phyloP scores from a whole-genome alignment of 2,888 invertebrate species.

The Hydropsyche betteni region DNA sequence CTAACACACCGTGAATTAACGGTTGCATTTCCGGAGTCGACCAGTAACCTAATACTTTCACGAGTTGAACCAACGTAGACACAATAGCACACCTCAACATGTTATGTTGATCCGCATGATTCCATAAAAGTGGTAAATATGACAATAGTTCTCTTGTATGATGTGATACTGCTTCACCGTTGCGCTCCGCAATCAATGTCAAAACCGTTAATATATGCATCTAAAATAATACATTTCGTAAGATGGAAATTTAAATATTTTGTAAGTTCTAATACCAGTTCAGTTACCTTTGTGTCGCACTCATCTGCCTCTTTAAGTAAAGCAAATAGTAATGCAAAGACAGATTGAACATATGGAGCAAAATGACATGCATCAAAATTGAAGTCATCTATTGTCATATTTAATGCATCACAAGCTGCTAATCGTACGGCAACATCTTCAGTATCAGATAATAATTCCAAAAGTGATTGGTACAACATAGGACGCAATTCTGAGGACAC shows the following conservation, averaged over 20 bases:
- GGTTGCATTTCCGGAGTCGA: constrained; percentile 66
- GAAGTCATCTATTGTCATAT: constrained; percentile 89
- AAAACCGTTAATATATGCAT: constrained; percentile 92
- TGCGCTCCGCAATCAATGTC: constrained; percentile 88
- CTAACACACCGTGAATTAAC: constrained; percentile 68
- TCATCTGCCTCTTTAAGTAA: constrained; percentile 88
- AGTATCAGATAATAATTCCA: constrained; percentile 75
- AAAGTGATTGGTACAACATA: constrained; percentile 79
- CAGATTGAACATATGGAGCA: constrained; percentile 80
- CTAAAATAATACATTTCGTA: constrained; percentile 58
- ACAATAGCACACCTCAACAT: constrained; percentile 93
- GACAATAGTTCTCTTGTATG: constrained; percentile 76
- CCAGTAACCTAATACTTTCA: constrained; percentile 75
- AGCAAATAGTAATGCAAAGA: constrained; percentile 81
- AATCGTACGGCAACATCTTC: constrained; percentile 92
- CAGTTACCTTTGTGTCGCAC: constrained; percentile 86
- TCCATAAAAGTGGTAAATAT: constrained; percentile 89
- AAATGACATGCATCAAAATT: constrained; percentile 90
- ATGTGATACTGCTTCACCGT: constrained; percentile 75
- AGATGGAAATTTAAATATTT: too few relatives aligned
- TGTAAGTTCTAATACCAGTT: neutral
- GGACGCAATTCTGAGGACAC: constrained; percentile 82
- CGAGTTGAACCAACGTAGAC: constrained; percentile 84
- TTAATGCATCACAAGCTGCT: constrained; percentile 85
- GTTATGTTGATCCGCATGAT: constrained; percentile 85